These are phyloP conservation scores for Julus scanicus DNA, from an alignment of 2,888 invertebrate species.

Conservation along the genomic window DNA sequence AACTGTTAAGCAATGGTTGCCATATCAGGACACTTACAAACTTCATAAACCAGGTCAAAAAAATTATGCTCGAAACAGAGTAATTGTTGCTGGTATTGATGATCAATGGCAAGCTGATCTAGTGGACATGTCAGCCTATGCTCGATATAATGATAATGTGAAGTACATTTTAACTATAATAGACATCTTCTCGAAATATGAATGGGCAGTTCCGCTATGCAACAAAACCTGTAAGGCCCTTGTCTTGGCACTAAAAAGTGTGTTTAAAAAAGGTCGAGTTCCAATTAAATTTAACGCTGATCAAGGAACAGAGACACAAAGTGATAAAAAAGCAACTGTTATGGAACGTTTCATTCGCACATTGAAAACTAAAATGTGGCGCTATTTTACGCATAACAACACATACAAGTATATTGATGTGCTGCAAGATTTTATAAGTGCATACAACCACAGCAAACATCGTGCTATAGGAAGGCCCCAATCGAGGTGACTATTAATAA, in stretches of 20 bases:
- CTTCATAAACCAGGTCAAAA: not conserved
- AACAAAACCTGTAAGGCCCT: constrained; percentile 59
- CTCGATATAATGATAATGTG: constrained; percentile 59
- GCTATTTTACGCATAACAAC: constrained; percentile 61
- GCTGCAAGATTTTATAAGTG: constrained; percentile 60
- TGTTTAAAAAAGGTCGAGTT: constrained; percentile 57
- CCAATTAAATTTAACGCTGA: constrained; percentile 60
- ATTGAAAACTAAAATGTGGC: constrained; percentile 62
- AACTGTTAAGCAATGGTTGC: not conserved
- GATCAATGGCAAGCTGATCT: constrained; percentile 61
- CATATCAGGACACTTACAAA: not conserved
- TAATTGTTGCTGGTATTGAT: constrained; percentile 58
- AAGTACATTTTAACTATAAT: constrained; percentile 60
- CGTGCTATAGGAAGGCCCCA: not conserved
- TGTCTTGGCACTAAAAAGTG: constrained; percentile 58
- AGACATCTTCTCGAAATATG: constrained; percentile 61
- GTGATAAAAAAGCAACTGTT: too few species aligned
- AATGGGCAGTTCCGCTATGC: constrained; percentile 60
- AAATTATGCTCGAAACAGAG: not conserved
- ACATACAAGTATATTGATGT: constrained; percentile 61
- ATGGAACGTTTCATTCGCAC: constrained; percentile 60
- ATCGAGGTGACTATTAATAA: constrained; percentile 61
- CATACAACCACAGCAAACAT: constrained; percentile 60
- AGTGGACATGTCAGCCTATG: constrained; percentile 59
- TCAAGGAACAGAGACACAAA: too few species aligned